These are phyloP conservation scores for Chlorops oryzae DNA, from an alignment of 1,140 invertebrate species.

Conservation along the genomic window DNA sequence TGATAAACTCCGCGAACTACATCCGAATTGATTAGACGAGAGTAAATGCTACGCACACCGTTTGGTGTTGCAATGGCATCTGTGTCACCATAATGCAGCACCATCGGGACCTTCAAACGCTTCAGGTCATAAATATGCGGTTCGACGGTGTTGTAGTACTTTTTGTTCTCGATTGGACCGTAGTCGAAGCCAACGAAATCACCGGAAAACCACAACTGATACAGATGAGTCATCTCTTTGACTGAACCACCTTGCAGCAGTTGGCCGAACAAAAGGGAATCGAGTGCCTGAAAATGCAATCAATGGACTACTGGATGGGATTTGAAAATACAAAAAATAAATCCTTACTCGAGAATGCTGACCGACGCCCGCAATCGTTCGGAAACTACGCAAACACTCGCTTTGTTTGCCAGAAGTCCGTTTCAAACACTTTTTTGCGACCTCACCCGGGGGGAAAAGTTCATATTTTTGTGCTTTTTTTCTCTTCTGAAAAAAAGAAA, in stretches of 20 bases:
- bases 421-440: slow-evolving; percentile 9
- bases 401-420: neutral
- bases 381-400: slow-evolving; percentile 1
- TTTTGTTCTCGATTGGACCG: slow-evolving; percentile 45
- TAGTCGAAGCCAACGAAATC: slow-evolving; percentile 41
- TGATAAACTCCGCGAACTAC: slow-evolving; percentile 46
- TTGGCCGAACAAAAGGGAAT: slow-evolving; percentile 31
- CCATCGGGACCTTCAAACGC: slow-evolving; percentile 56
- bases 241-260: slow-evolving; percentile 35
- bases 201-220: slow-evolving; percentile 42
- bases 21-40: slow-evolving; percentile 45
- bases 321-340: neutral
- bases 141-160: slow-evolving; percentile 45
- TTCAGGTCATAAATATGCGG: slow-evolving; percentile 55
- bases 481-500: slow-evolving; percentile 8
- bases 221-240: slow-evolving; percentile 31
- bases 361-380: slow-evolving; percentile 3
- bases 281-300: slow-evolving; percentile 16
- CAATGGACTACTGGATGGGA: neutral
- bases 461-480: slow-evolving; percentile 7
- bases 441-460: slow-evolving; percentile 2
- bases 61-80: slow-evolving; percentile 61
- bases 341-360: slow-evolving; percentile 8
- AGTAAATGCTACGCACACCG: slow-evolving; percentile 54
- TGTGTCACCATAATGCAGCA: slow-evolving; percentile 64